Evolutionary conservation across 2,888 invertebrate genomes (phyloP).

Genomic region (Stenodera caucasica): DNA sequence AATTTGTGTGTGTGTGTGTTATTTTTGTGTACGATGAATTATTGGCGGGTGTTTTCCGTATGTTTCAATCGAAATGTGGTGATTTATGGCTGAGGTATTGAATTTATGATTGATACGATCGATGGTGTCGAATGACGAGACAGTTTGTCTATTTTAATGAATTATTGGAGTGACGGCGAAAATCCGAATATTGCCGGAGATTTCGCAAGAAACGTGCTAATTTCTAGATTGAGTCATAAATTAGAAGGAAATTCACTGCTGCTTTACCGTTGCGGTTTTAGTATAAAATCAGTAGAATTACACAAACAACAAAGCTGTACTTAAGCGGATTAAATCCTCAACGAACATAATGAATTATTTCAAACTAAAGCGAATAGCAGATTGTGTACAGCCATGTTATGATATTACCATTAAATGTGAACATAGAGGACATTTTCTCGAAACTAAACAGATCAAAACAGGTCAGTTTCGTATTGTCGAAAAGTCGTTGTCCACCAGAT

Average conservation of each 20-base stretch:
- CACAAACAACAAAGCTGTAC: slow-evolving; percentile 17
- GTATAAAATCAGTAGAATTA: slow-evolving; percentile 19
- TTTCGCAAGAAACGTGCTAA: not conserved
- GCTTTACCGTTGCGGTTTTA: slow-evolving; percentile 15
- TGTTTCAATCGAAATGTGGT: slow-evolving; percentile 3
- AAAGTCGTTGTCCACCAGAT: slow-evolving; percentile 12
- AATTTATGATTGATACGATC: slow-evolving; percentile 2
- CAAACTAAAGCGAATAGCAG: slow-evolving; percentile 13
- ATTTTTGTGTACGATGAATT: not conserved
- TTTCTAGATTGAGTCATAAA: not conserved
- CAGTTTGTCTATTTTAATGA: no score
- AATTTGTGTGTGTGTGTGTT: not conserved
- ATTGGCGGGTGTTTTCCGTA: slow-evolving; percentile 1
- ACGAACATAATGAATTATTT: slow-evolving; percentile 24
- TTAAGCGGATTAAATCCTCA: slow-evolving; percentile 19
- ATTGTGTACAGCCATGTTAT: slow-evolving; percentile 16
- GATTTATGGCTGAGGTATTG: slow-evolving; percentile 2
- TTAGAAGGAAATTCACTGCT: slow-evolving; percentile 16
- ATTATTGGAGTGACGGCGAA: no score
- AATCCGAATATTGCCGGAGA: not conserved
- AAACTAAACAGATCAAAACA: not conserved
- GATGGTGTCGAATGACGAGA: not conserved
- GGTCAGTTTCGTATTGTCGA: not conserved
- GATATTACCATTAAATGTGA: slow-evolving; percentile 20
- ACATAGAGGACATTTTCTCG: no score